phyloP scores from a whole-genome alignment of 1,140 invertebrate genomes.

The Reticulitermes speratus region DNA sequence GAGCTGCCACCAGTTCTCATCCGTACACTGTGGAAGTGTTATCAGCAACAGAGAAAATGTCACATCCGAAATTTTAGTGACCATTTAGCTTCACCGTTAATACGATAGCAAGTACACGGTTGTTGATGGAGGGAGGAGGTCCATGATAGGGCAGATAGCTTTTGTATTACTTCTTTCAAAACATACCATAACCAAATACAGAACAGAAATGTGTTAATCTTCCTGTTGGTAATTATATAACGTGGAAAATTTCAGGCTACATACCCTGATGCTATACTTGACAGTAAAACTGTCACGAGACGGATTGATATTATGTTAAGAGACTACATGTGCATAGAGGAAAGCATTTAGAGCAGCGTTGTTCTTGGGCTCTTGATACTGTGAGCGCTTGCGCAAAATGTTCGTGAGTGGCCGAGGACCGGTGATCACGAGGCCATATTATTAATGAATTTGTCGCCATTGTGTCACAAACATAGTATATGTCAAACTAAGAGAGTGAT shows the following conservation, averaged over 20 bases:
- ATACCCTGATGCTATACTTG: no score
- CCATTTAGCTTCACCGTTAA: background rate
- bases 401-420: no score
- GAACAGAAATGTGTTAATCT: background rate
- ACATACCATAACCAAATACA: background rate
- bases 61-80: conserved; percentile 12
- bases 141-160: background rate
- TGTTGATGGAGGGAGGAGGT: background rate
- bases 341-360: no score
- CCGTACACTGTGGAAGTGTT: background rate
- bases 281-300: no score
- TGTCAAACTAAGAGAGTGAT: no score
- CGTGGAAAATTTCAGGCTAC: background rate
- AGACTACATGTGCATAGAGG: no score
- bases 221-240: background rate
- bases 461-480: no score
- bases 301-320: no score
- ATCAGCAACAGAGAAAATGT: conserved; percentile 18
- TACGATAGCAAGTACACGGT: background rate
- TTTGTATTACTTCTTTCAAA: background rate
- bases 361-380: no score
- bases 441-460: no score
- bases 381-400: no score
- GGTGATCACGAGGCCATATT: no score
- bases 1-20: background rate